A percentile compares a stretch with the other conserved stretches of the same genome.
phyloP scores from a whole-genome alignment of 2,888 invertebrate genomes.

The Xestia rhomboidea region DNA sequence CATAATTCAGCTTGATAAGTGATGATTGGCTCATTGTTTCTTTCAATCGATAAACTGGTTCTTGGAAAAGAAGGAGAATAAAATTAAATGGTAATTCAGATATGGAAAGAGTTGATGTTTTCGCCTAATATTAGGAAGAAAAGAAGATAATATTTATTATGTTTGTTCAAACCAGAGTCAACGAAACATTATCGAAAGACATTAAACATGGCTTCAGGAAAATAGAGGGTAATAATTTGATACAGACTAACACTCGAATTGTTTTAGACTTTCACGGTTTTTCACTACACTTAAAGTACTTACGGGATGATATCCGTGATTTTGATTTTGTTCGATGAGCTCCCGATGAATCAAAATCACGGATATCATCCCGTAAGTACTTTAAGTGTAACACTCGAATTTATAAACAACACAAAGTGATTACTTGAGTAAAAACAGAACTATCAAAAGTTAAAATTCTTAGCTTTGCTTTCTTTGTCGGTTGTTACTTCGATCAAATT shows the following conservation, averaged over 20 bases:
- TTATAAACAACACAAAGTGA: too few relatives aligned
- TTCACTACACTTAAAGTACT: too few relatives aligned
- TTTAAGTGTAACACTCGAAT: background rate
- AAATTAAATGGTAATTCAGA: slow-evolving; percentile 6
- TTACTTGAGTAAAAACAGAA: too few relatives aligned
- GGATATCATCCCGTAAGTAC: too few relatives aligned
- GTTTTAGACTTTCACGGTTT: too few relatives aligned
- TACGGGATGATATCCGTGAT: too few relatives aligned
- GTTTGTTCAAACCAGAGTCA: background rate
- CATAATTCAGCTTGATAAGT: slow-evolving; percentile 64
- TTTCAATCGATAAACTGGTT: slow-evolving; percentile 39
- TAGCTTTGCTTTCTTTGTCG: too few relatives aligned
- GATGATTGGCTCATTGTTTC: slow-evolving; percentile 63
- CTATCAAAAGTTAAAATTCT: too few relatives aligned
- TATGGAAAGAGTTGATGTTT: background rate
- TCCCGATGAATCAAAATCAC: too few relatives aligned
- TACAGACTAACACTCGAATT: background rate
- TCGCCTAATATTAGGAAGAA: background rate
- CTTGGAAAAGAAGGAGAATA: slow-evolving; percentile 23
- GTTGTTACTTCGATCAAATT: too few relatives aligned
- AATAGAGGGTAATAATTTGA: background rate
- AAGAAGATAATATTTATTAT: too few relatives aligned
- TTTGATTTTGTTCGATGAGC: too few relatives aligned
- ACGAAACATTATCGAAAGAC: background rate
- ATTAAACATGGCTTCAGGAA: background rate